Percentiles rank a stretch among this genome's conserved stretches.
Conservation (phyloP, 1,140 invertebrate genomes). For the Temnothorax nylanderi region DNA sequence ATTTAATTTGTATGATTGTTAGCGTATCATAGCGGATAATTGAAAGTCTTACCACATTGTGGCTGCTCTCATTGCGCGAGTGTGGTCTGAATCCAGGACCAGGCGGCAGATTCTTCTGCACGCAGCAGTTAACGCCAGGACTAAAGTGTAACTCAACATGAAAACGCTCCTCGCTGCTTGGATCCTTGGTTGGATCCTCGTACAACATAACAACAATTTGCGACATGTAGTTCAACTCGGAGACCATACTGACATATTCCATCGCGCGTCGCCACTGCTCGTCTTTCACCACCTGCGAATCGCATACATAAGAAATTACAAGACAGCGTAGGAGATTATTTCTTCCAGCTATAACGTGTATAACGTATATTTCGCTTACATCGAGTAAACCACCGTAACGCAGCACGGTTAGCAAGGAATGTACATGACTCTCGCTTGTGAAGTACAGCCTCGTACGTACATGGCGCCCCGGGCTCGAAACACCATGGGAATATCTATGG, state of each 20-base stretch:
- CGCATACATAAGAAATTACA: background rate
- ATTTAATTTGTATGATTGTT: background rate
- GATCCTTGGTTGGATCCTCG: slow-evolving; percentile 98
- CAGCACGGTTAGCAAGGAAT: slow-evolving; percentile 98
- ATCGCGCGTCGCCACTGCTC: slow-evolving; percentile 99
- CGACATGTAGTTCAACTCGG: slow-evolving; percentile 99
- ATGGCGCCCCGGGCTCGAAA: slow-evolving; percentile 98
- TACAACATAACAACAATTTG: slow-evolving; percentile 99
- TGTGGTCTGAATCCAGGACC: slow-evolving; percentile 97
- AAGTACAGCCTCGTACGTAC: slow-evolving; percentile 99
- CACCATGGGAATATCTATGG: slow-evolving; percentile 97
- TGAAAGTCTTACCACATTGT: slow-evolving; percentile 80
- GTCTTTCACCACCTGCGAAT: slow-evolving; percentile 91
- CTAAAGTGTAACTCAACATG: slow-evolving; percentile 99
- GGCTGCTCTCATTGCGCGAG: slow-evolving; percentile 91
- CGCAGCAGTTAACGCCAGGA: slow-evolving; percentile 98
- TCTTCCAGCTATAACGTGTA: background rate
- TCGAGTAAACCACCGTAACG: slow-evolving; percentile 97
- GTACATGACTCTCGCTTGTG: slow-evolving; percentile 99
- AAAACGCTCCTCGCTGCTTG: slow-evolving; percentile 95
- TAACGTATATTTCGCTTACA: slow-evolving; percentile 86
- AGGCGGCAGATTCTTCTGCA: slow-evolving; percentile 96
- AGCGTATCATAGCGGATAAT: background rate
- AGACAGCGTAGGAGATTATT: background rate
- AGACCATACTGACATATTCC: slow-evolving; percentile 98